These are phyloP conservation scores for Anguilla japonica DNA, from an alignment of 2,113 vertebrate genomes.

Conservation along the genomic window DNA sequence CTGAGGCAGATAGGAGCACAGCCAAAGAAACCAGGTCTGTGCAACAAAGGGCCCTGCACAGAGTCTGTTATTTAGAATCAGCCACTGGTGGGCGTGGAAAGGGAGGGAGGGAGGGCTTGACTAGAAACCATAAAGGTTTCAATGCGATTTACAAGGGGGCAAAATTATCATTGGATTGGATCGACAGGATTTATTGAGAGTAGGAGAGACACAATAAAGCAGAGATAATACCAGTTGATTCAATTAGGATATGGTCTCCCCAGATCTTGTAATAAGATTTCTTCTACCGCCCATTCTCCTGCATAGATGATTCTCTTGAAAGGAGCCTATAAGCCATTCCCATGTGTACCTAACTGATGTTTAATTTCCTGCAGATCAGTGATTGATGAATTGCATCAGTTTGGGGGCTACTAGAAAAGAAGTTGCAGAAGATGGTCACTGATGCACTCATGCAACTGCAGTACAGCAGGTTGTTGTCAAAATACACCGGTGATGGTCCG, in stretches of 20 bases:
- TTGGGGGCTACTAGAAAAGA: neutral
- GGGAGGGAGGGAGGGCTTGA: neutral
- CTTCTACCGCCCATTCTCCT: neutral
- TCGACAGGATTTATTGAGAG: conserved; percentile 56
- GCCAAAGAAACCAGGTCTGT: conserved; percentile 44
- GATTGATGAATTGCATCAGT: neutral
- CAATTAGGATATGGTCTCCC: neutral
- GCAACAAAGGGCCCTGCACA: neutral
- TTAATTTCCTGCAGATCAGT: neutral
- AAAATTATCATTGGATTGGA: conserved; percentile 55
- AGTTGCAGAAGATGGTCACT: neutral
- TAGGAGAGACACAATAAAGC: conserved; percentile 50
- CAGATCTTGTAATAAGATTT: neutral
- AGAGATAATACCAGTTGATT: neutral
- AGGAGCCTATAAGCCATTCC: neutral
- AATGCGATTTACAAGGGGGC: conserved; percentile 59
- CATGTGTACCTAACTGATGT: neutral
- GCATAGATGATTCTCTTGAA: neutral
- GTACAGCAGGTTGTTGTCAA: neutral
- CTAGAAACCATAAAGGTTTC: conserved; percentile 35
- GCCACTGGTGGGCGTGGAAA: conserved; percentile 41
- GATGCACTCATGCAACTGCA: too few species aligned
- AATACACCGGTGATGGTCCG: neutral
- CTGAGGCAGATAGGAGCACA: conserved; percentile 45
- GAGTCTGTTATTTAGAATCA: conserved; percentile 59